Evolutionary conservation across 2,888 invertebrate species (phyloP).

Genomic region (Monoplex corrugatus): DNA sequence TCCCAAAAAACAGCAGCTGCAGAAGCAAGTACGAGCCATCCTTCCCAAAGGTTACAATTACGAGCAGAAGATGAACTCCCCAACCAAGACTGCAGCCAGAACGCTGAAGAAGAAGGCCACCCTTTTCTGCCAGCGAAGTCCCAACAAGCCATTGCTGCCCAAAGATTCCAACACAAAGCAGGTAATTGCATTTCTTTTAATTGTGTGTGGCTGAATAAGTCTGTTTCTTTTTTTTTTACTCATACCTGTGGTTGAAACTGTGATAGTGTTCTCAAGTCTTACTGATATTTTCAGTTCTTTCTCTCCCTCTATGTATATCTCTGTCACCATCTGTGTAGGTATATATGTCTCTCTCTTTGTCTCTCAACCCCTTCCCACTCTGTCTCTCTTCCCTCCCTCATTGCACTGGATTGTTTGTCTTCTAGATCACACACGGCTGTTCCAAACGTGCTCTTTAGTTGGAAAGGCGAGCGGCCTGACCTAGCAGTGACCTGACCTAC

Average conservation of each 20-base stretch:
- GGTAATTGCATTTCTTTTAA: slow-evolving; percentile 1
- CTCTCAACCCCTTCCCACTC: no score
- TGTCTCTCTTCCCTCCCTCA: no score
- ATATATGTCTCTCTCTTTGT: no score
- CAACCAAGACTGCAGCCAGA: slow-evolving; percentile 75
- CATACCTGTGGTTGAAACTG: no score
- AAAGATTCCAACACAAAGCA: slow-evolving; percentile 53
- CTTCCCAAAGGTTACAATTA: slow-evolving; percentile 76
- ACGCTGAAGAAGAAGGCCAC: slow-evolving; percentile 64
- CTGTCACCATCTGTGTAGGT: no score
- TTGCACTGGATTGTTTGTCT: no score
- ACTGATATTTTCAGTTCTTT: neutral
- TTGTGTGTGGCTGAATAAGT: neutral
- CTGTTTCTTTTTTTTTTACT: no score
- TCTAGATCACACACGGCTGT: no score
- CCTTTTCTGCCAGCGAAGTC: slow-evolving; percentile 59
- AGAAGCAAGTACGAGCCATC: slow-evolving; percentile 74
- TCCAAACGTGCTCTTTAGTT: no score
- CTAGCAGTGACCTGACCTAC: no score
- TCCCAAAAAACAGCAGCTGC: slow-evolving; percentile 66
- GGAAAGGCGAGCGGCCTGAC: no score
- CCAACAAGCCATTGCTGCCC: slow-evolving; percentile 57
- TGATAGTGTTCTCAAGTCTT: no score
- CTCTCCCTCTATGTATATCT: neutral
- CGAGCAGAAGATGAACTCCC: slow-evolving; percentile 68